Base-by-base conservation (phyloP, 2,113 vertebrate species). In the Talpa occidentalis region DNA sequence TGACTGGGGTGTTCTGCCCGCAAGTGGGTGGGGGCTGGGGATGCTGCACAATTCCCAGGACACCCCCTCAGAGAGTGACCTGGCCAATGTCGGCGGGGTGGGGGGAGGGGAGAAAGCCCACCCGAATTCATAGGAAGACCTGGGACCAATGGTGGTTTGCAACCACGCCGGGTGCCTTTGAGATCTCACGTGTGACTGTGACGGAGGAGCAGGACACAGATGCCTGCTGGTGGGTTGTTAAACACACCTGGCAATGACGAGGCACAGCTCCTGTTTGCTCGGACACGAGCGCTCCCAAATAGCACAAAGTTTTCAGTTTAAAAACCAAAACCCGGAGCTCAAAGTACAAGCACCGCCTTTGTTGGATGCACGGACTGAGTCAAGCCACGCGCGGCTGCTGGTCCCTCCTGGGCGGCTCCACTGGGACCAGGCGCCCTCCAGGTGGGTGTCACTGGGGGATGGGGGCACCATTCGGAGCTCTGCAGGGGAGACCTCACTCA, bases 211-310 rank as follows among this genome's bases (percentile, higher is more conserved):
- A n/a, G n/a, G 35, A 15, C 26, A 19, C 2, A 0, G 17, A 22
- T 3, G 1, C n/a, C 80, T 26, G 59, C 37, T 11, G 47, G 8
- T 42, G 2, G 42, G 26, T 8, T 3, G 44, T 19, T 21, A 8
- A 3, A 5, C 5, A 1, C 17, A 0, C 37, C 26, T 3, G 32
- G 19, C 49, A 22, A 5, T 0, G 15, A 19, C 26, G 5, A 59
- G 85, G 19, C 19, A 30, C 82, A 15, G 26, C 35, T 1, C 0
- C 30, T 11, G 0, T 19, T 0, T 1, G n/a, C 66, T 35, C 74
- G 86, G 56, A 59, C 9, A 3, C 1, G 0, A 3, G 14, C 4
- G 5, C 4, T 17, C 70, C 78, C n/a, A 9, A 8, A 10, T 2
- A 21, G 52, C 62, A 77, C n/a, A 73, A 6, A 19, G 56, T 28